These are phyloP conservation scores for Stenodera caucasica DNA, from an alignment of 2,888 invertebrate species.

Conservation along the genomic window DNA sequence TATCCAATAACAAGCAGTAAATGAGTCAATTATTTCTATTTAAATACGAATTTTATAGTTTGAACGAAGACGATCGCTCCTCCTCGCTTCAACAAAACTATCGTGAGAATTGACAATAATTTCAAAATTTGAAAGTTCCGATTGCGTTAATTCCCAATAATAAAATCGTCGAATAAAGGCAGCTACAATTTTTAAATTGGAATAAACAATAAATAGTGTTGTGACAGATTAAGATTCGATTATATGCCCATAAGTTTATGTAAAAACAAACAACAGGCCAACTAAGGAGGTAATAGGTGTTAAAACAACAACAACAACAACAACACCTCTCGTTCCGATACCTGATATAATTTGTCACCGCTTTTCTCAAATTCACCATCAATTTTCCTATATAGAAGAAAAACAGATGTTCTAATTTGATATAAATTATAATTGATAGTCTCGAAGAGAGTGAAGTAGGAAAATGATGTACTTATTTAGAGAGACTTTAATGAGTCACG, in stretches of 20 bases:
- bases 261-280: neutral
- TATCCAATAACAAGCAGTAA: neutral
- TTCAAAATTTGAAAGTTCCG: no score
- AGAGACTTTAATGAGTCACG: conserved; percentile 33
- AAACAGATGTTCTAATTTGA: neutral
- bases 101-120: no score
- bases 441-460: neutral
- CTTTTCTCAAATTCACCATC: no score
- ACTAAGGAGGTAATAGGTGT: neutral
- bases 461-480: conserved; percentile 17
- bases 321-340: no score
- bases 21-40: neutral
- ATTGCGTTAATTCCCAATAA: neutral
- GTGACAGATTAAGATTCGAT: neutral
- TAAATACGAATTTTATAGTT: neutral
- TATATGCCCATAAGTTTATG: conserved; percentile 3
- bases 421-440: neutral
- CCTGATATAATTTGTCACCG: neutral
- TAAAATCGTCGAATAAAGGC: no score
- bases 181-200: neutral
- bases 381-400: neutral
- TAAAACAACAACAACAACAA: no score
- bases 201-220: neutral
- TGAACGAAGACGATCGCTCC: no score
- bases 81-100: no score